phyloP scores from a whole-genome alignment of 2,797 vertebrate species.

The Phrynocephalus vlangalii region DNA sequence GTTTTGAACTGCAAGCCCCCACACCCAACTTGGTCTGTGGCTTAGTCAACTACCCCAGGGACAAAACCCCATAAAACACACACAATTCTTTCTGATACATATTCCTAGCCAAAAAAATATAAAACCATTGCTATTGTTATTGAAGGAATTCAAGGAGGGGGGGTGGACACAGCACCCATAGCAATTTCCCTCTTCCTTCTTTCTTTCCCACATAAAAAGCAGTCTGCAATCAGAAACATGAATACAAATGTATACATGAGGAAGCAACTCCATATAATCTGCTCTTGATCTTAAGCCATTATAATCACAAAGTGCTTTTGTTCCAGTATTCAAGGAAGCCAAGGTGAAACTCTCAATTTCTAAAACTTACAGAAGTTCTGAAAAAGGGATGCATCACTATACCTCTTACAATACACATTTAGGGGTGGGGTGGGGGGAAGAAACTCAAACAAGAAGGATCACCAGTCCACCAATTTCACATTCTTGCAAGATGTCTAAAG shows the following conservation, averaged over 20 bases:
- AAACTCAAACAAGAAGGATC: not conserved
- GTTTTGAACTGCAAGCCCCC: not conserved
- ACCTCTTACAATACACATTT: not conserved
- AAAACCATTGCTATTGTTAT: conserved; percentile 31
- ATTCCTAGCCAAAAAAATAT: conserved; percentile 34
- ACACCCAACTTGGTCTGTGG: not conserved
- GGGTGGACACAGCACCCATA: not conserved
- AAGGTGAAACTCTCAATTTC: not conserved
- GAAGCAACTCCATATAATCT: not conserved
- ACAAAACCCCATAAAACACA: not conserved
- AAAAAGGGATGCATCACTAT: not conserved
- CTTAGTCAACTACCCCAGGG: not conserved
- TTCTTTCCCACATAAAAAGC: not conserved
- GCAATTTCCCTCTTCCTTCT: not conserved
- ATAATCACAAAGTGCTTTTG: not conserved
- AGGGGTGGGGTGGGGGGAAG: not conserved
- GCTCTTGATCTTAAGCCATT: not conserved
- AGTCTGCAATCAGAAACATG: not conserved
- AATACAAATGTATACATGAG: not conserved
- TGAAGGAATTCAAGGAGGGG: not conserved
- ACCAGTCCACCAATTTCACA: not conserved
- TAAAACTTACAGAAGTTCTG: not conserved
- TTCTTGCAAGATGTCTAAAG: not conserved
- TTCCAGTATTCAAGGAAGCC: too few species aligned
- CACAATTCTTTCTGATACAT: conserved; percentile 13